Percentiles rank a stretch among this genome's conserved stretches.
These are phyloP conservation scores for Gymnarchus niloticus DNA, from an alignment of 2,113 vertebrate genomes.

Conservation along the genomic window DNA sequence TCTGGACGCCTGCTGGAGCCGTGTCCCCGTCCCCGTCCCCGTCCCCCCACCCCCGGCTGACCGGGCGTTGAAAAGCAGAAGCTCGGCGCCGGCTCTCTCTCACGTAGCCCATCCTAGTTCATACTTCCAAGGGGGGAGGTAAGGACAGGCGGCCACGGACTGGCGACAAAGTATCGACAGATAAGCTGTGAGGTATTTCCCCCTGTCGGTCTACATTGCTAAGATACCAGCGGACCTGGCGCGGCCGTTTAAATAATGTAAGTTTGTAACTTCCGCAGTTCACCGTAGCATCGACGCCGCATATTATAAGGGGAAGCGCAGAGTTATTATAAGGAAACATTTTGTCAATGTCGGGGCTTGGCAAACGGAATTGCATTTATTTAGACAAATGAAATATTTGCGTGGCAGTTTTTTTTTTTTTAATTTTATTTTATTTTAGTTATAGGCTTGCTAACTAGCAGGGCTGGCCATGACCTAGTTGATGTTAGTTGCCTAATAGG, in stretches of 20 bases:
- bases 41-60: neutral
- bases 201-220: neutral
- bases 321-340: too few species aligned
- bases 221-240: neutral
- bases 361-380: too few species aligned
- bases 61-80: neutral
- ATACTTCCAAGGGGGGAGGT: neutral
- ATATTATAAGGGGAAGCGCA: too few species aligned
- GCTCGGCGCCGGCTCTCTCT: neutral
- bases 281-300: neutral
- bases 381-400: too few species aligned
- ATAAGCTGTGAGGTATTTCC: neutral
- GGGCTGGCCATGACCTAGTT: neutral
- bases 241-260: neutral
- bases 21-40: neutral
- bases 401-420: too few species aligned
- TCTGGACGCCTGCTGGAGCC: neutral
- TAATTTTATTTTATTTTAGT: too few species aligned
- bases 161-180: neutral
- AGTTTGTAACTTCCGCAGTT: neutral
- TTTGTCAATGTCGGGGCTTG: too few species aligned
- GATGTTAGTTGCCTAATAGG: neutral
- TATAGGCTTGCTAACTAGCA: neutral
- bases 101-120: neutral
- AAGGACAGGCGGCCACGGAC: neutral